Percentiles rank a stretch among this genome's conserved stretches.
These are phyloP conservation scores for Austrofundulus limnaeus DNA, from an alignment of 2,113 vertebrate species.

Conservation along the genomic window DNA sequence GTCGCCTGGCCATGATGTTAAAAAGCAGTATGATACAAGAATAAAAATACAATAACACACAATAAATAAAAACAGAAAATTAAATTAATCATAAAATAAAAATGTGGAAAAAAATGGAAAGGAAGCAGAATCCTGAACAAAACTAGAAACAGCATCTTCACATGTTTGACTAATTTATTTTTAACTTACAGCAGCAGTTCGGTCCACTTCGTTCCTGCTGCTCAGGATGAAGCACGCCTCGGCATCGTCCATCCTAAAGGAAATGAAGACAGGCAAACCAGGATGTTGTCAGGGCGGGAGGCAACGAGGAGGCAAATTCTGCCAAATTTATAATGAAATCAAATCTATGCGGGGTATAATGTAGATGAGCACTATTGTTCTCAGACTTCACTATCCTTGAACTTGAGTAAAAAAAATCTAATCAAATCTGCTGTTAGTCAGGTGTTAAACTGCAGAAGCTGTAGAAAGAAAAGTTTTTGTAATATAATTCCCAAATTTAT, in stretches of 20 bases:
- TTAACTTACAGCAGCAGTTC: constrained; percentile 90
- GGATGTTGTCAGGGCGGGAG: background rate
- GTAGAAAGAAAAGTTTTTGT: background rate
- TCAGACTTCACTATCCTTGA: too few relatives aligned
- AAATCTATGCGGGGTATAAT: background rate
- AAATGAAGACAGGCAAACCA: constrained; percentile 14
- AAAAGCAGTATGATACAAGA: too few relatives aligned
- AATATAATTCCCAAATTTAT: background rate
- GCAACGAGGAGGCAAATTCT: background rate
- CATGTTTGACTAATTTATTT: background rate
- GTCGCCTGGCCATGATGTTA: too few relatives aligned
- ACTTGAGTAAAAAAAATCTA: too few relatives aligned
- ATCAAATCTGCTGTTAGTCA: background rate
- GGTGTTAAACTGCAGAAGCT: background rate
- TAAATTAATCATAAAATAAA: too few relatives aligned
- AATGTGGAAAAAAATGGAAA: constrained; percentile 31
- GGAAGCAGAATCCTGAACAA: background rate
- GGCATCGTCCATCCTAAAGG: constrained; percentile 92
- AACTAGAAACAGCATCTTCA: background rate
- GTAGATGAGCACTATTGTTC: background rate
- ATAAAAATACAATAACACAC: too few relatives aligned
- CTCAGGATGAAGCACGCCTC: constrained; percentile 98
- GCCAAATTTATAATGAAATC: background rate
- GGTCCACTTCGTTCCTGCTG: constrained; percentile 94
- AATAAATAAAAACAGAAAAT: too few relatives aligned